Percentiles rank a stretch among this genome's conserved stretches.
Conservation (phyloP, 1,140 invertebrate species). For the Aricia agestis region DNA sequence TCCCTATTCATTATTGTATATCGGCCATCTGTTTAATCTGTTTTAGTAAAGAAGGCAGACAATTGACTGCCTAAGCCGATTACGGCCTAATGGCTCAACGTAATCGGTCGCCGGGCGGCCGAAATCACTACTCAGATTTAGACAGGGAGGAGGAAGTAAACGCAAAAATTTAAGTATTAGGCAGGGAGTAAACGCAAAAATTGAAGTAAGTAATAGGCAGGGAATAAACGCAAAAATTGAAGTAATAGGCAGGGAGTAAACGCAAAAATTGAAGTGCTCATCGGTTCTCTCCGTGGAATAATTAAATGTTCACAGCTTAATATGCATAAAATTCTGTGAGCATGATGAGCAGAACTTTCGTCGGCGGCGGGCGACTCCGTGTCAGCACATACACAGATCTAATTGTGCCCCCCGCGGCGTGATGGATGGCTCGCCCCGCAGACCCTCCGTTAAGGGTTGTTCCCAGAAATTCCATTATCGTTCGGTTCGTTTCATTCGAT, state of each 20-base stretch:
- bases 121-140: no score
- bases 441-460: slow-evolving; percentile 67
- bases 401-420: slow-evolving; percentile 71
- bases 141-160: no score
- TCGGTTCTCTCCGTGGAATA: background rate
- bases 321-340: slow-evolving; percentile 25
- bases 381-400: slow-evolving; percentile 68
- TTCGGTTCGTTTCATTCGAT: slow-evolving; percentile 64
- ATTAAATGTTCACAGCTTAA: background rate
- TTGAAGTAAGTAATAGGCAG: background rate
- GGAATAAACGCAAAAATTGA: background rate
- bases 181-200: background rate
- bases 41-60: background rate
- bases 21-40: background rate
- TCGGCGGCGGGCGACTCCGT: slow-evolving; percentile 49
- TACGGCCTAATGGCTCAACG: background rate
- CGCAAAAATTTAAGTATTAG: no score
- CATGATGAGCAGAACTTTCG: slow-evolving; percentile 31
- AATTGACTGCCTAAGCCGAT: background rate
- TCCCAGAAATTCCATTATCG: slow-evolving; percentile 73
- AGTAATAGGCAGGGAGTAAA: background rate
- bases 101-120: no score
- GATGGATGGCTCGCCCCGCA: slow-evolving; percentile 61
- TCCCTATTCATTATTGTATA: background rate
- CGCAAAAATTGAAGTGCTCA: background rate